Base-by-base conservation (phyloP, 2,797 vertebrate genomes). In the Atherinosoma microstoma region DNA sequence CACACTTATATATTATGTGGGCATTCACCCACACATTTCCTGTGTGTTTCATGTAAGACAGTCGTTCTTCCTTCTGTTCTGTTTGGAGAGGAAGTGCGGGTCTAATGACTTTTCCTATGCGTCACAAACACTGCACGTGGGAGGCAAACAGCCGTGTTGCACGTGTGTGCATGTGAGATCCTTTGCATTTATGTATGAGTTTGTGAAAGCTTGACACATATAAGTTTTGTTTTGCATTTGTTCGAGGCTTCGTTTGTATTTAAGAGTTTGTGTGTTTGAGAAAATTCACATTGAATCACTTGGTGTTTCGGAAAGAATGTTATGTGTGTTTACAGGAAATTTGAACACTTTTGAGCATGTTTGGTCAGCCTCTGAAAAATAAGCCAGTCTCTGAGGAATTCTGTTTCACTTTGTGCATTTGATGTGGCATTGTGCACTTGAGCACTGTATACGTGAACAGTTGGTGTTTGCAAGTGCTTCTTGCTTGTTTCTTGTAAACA, bases 51-150 rank as follows among this genome's bases (percentile, higher is more conserved):
- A 91, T 83, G 78, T 87, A 78, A 82, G 83, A 78, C 70, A 36
- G 76, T 64, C 86, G 87, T 86, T 83, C 76, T 87, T 92, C 81
- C 90, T 86, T 89, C 78, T 92, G 62, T 82, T 86, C 76, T 86
- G 76, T 80, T 92, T 79, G 76, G 85, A 87, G 89, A 92, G 91
- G 92, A 93, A 92, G 89, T 92, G 73, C 18, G 68, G 82, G 83
- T 82, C 85, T 92, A 89, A 92, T 92, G 91, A 89, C 90, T 91
- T 92, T 93, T 93, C 90, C 90, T 83, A 59, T 91, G 90, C 89
- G 91, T 93, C 91, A 93, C 89, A 86, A 80, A 81, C 78, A 61
- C 78, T 75, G 65, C 89, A 84, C 82, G 90, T 92, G 90, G 87
- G 87, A 86, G 87, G 83, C 87, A 86, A 84, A 87, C 84, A 88